These are phyloP conservation scores for Morone chrysops DNA, from an alignment of 2,113 vertebrate species.

Conservation along the genomic window DNA sequence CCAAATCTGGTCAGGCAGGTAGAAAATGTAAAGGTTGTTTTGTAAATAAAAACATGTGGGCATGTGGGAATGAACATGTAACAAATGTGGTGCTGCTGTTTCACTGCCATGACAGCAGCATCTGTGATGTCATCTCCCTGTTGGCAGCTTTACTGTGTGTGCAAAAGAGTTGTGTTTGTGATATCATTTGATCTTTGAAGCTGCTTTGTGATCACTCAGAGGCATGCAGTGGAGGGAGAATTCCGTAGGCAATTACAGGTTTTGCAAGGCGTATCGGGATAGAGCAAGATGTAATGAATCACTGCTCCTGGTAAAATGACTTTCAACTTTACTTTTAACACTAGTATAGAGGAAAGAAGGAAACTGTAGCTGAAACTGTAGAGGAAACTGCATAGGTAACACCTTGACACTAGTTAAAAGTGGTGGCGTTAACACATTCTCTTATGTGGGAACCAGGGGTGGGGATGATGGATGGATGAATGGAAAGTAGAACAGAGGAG, in stretches of 20 bases:
- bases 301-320: slow-evolving; percentile 26
- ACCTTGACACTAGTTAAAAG: neutral
- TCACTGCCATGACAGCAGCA: neutral
- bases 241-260: slow-evolving; percentile 36
- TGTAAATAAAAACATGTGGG: neutral
- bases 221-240: neutral
- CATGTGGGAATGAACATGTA: neutral
- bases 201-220: neutral
- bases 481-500: neutral
- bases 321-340: too few relatives aligned
- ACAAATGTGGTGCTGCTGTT: neutral
- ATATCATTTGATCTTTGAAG: slow-evolving; percentile 19
- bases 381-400: neutral
- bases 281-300: slow-evolving; percentile 13
- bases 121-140: neutral
- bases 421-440: neutral
- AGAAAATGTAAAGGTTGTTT: neutral
- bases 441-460: neutral
- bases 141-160: neutral
- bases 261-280: slow-evolving; percentile 29
- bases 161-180: neutral
- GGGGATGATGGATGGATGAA: neutral
- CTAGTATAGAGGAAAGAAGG: neutral
- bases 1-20: neutral
- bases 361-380: too few relatives aligned